Evolutionary conservation across 2,113 vertebrate genomes (phyloP).

Genomic region (Spermophilus dauricus): DNA sequence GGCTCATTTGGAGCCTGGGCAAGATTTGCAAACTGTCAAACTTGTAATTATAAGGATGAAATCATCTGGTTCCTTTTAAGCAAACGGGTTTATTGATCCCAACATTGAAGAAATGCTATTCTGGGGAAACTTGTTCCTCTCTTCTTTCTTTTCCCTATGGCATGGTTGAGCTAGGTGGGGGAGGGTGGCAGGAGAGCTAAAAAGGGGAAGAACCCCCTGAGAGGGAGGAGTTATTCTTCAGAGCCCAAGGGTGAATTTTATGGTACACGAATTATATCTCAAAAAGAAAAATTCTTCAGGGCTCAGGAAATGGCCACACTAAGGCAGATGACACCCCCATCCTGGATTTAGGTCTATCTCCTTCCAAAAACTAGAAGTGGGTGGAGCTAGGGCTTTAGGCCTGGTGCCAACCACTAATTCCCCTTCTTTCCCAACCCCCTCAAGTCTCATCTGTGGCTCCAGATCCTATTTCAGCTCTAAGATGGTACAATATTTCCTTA

Average conservation of each 20-base stretch:
- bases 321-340: slow-evolving; percentile 46
- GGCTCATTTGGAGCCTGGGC: slow-evolving; percentile 79
- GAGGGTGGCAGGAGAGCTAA: background rate
- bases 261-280: slow-evolving; percentile 48
- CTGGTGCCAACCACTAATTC: slow-evolving; percentile 64
- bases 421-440: slow-evolving; percentile 28
- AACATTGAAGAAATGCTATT: slow-evolving; percentile 81
- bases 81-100: slow-evolving; percentile 82
- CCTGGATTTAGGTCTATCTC: slow-evolving; percentile 50
- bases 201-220: background rate
- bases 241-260: slow-evolving; percentile 28
- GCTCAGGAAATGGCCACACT: slow-evolving; percentile 22
- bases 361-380: slow-evolving; percentile 68
- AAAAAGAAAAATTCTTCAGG: slow-evolving; percentile 38
- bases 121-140: slow-evolving; percentile 79
- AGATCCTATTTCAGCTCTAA: slow-evolving; percentile 78
- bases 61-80: slow-evolving; percentile 86
- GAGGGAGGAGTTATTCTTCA: slow-evolving; percentile 15
- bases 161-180: background rate
- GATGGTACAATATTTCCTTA: slow-evolving; percentile 68
- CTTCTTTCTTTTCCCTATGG: slow-evolving; percentile 68
- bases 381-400: slow-evolving; percentile 44
- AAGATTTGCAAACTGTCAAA: slow-evolving; percentile 83
- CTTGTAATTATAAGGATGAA: slow-evolving; percentile 85
- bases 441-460: slow-evolving; percentile 67